Percentiles rank a stretch among this genome's conserved stretches.
phyloP scores from a whole-genome alignment of 2,888 invertebrate species.

The Bombylius major region DNA sequence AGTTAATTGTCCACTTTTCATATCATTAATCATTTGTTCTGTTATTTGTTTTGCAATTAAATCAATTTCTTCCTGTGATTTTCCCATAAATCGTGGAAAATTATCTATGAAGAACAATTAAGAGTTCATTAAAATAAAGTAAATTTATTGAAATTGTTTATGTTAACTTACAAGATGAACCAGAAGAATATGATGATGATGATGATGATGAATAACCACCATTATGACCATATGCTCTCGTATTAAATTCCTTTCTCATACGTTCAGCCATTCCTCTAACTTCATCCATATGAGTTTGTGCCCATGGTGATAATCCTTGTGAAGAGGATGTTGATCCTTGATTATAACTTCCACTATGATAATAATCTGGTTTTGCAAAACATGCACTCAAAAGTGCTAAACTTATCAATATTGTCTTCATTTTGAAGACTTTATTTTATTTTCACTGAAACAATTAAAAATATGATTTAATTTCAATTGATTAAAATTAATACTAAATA shows the following conservation, averaged over 20 bases:
- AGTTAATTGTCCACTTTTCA: slow-evolving; percentile 24
- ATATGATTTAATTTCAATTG: no score
- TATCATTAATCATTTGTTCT: slow-evolving; percentile 26
- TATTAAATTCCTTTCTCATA: slow-evolving; percentile 27
- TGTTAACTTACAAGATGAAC: background rate
- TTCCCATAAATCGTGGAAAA: slow-evolving; percentile 26
- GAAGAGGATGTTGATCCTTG: slow-evolving; percentile 3
- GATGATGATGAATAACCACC: background rate
- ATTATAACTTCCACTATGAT: background rate
- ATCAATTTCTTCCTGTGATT: slow-evolving; percentile 22
- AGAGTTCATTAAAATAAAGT: background rate
- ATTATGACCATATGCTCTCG: slow-evolving; percentile 21
- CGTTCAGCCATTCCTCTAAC: slow-evolving; percentile 27
- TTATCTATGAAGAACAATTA: slow-evolving; percentile 18
- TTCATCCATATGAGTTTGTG: slow-evolving; percentile 23
- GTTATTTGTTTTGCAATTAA: slow-evolving; percentile 17
- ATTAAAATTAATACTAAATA: no score
- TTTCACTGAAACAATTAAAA: background rate
- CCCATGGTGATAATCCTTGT: slow-evolving; percentile 23
- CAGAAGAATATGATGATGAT: background rate
- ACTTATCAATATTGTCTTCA: background rate
- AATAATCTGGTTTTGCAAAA: background rate
- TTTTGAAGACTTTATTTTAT: background rate
- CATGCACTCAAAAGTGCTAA: background rate
- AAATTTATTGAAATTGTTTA: background rate